Evolutionary conservation across 2,113 vertebrate species (phyloP), one percentile per base, ranked within the genome.

Genomic region (Brienomyrus longianalis): DNA sequence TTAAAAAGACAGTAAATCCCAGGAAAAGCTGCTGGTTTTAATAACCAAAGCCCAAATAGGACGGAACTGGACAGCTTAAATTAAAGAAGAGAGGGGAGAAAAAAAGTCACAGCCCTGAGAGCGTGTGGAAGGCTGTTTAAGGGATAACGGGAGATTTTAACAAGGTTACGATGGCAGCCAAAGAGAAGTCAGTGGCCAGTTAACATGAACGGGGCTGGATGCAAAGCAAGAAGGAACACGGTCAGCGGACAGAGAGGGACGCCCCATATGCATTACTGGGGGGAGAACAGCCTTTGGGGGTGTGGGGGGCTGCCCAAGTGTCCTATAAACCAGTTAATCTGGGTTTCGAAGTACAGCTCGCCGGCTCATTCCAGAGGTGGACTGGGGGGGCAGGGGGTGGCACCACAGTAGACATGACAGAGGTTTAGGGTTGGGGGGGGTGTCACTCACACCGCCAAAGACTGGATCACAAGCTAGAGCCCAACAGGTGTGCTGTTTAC

Each of bases 1-100:
- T 94, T 94, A 94, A 93, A 89, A 89, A 90, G 93, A 92, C 91
- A 92, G 92, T 91, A 93, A 92, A 91, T 89, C 88, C 91, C 90
- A 91, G 89, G 87, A 52, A 87, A 23, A 27, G 90, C 91, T 91
- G 91, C 91, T 91, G 89, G 89, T 90, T 91, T 92, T 90, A 92
- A 91, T 90, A 88, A 91, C 90, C 91, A 91, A 92, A 94, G 91
- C 90, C 88, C 88, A 87, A 91, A 90, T 88, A 89, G 59, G 87
- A 87, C 89, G 31, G 43, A 62, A 88, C 31, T 77, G 54, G 86
- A 83, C 47, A 43, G 45, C 83, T 66, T 87, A 89, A 27, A 56
- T 88, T 54, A 74, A 45, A 77, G 43, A 70, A 31, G 4, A 83
- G 77, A 83, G 0, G n/a, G 62, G n/a, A 0, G 52, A 66, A 86